These are phyloP conservation scores for Aethes cnicana DNA, from an alignment of 2,888 invertebrate species.

Conservation along the genomic window DNA sequence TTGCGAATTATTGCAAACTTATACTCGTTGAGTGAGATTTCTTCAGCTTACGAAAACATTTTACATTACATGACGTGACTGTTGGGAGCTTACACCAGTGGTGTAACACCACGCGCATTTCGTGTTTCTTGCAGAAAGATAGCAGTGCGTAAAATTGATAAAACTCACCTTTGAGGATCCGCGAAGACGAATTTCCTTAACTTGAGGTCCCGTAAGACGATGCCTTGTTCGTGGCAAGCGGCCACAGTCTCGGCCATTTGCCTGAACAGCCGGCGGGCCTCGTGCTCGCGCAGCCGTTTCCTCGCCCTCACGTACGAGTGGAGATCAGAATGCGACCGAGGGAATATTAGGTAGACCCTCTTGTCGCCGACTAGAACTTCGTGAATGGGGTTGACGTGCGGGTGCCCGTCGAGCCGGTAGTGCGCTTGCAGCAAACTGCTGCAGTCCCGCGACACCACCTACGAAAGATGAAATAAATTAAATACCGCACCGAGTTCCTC, in stretches of 20 bases:
- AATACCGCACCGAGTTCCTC: constrained; percentile 28
- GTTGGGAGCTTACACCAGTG: constrained; percentile 5
- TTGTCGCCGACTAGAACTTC: constrained; percentile 93
- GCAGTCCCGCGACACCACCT: constrained; percentile 86
- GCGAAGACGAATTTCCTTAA: constrained; percentile 98
- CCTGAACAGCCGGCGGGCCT: constrained; percentile 92
- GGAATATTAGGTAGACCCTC: constrained; percentile 90
- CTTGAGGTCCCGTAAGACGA: constrained; percentile 97
- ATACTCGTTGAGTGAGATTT: constrained; percentile 42
- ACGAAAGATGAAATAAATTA: constrained; percentile 44
- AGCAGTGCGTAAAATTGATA: constrained; percentile 9
- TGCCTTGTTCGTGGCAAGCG: constrained; percentile 95
- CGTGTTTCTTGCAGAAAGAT: not conserved
- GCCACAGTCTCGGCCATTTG: constrained; percentile 96
- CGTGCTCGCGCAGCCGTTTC: constrained; percentile 92
- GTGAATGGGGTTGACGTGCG: constrained; percentile 86
- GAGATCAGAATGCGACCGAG: constrained; percentile 92
- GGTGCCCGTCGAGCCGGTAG: constrained; percentile 90
- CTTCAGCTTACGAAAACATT: constrained; percentile 48
- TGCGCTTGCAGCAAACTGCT: constrained; percentile 92
- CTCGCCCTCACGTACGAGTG: constrained; percentile 95
- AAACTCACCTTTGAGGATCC: constrained; percentile 92
- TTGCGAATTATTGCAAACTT: constrained; percentile 43
- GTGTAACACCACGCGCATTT: not conserved
- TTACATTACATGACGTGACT: constrained; percentile 34